These are phyloP conservation scores for Sorex araneus DNA, from an alignment of 2,113 vertebrate species.

Conservation along the genomic window DNA sequence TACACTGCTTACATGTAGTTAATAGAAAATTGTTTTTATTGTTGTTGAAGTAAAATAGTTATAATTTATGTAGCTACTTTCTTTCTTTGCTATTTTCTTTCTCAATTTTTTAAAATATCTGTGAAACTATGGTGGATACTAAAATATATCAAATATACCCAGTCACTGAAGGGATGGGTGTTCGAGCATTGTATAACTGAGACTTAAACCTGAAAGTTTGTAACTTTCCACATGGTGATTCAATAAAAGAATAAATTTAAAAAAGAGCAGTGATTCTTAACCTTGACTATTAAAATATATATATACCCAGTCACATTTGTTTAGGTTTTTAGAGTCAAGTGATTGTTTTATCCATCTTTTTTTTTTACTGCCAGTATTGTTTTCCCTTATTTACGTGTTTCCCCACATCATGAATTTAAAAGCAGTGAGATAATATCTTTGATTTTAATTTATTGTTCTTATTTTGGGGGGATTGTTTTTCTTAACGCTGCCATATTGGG, in stretches of 20 bases:
- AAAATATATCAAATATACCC: not conserved
- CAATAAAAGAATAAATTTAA: no score
- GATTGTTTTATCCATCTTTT: no score
- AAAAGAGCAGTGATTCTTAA: no score
- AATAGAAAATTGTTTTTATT: not conserved
- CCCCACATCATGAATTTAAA: not conserved
- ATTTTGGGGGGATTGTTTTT: not conserved
- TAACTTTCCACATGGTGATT: no score
- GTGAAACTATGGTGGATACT: not conserved
- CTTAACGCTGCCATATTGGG: no score
- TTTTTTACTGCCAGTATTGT: not conserved
- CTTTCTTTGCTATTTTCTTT: not conserved
- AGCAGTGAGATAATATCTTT: not conserved
- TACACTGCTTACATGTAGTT: not conserved
- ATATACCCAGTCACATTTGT: not conserved
- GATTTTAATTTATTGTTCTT: not conserved
- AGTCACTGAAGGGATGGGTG: no score
- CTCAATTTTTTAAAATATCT: not conserved
- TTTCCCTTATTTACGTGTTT: constrained; percentile 6
- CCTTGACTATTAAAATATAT: no score
- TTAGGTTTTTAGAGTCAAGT: no score
- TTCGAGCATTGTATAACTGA: no score
- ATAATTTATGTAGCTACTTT: not conserved
- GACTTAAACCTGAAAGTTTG: no score
- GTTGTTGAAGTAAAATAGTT: no score